These are phyloP conservation scores for Aratinga solstitialis DNA, from an alignment of 2,797 vertebrate species.

Conservation along the genomic window DNA sequence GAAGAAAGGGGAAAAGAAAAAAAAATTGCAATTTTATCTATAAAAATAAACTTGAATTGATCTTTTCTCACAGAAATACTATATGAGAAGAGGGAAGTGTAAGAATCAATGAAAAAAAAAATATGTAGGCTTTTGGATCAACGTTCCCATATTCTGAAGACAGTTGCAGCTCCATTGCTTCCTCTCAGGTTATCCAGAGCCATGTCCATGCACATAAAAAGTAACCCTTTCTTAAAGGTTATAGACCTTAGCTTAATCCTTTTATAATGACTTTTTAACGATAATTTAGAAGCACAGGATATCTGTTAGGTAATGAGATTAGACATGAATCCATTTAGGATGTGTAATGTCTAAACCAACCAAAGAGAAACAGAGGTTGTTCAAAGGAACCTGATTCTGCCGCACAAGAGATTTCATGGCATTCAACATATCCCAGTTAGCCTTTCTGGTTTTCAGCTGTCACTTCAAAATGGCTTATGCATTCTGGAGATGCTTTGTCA, in stretches of 20 bases:
- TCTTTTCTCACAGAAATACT: not conserved
- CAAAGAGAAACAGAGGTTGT: not conserved
- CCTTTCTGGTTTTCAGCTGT: not conserved
- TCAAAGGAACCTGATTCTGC: not conserved
- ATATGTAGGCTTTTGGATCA: not conserved
- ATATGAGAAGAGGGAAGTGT: not conserved
- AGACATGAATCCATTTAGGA: not conserved
- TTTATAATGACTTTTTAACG: constrained; percentile 25
- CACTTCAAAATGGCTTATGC: not conserved
- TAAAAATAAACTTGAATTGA: not conserved
- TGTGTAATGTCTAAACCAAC: constrained; percentile 11
- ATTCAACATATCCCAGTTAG: not conserved
- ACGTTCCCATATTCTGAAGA: not conserved
- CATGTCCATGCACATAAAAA: not conserved
- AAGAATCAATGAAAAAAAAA: not conserved
- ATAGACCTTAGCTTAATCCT: not conserved
- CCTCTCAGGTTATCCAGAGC: not conserved
- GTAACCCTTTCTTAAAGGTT: constrained; percentile 13
- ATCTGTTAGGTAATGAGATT: constrained; percentile 13
- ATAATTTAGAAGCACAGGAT: not conserved
- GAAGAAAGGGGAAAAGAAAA: not conserved
- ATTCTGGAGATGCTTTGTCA: not conserved
- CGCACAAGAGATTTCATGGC: not conserved
- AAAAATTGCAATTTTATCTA: not conserved
- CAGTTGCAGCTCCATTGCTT: not conserved